Evolutionary conservation across 2,113 vertebrate genomes (phyloP), one percentile per base, ranked within the genome.

Genomic region (Cebidichthys violaceus): DNA sequence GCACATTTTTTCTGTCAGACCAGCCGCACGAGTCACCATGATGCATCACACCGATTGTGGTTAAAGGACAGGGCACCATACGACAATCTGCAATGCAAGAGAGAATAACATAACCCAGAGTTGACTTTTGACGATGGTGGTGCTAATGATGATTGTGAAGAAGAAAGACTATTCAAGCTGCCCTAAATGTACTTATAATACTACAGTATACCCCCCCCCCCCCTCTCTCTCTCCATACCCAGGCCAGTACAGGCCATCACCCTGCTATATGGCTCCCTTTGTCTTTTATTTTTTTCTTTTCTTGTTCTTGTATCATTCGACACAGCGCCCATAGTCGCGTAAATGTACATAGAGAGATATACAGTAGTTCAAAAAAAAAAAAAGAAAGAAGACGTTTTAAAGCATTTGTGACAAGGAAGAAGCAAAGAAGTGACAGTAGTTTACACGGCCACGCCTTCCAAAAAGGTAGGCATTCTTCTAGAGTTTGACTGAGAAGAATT

Each of bases 261-360:
- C 75, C 77, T 24, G 75, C 79, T 80, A 79, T 67, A 68, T 54
- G 71, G 67, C 70, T 72, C 45, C 60, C 82, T 83, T 62, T 67
- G 76, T 87, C 77, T 75, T 76, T 81, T 62, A 77, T 84, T 45
- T 52, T 50, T 20, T 7, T 57, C 13, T 57, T 57, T 24, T 35
- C 70, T 85, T 89, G 78, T 91, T 86, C 84, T 57, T 89, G 82
- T 93, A 89, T 90, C 77, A 80, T 88, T 83, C 82, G 80, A 82
- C 65, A 70, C 81, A 54, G 83, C 89, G 67, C 82, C 87, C 86
- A 47, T 89, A 85, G 84, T 86, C 77, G 88, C 87, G 89, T 62
- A 79, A 79, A 79, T 94, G 93, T 95, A 92, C 83, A 93, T 91
- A 90, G 68, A 91, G 85, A 92, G 90, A 88, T 90, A 76, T 85